Conservation (phyloP, 2,113 vertebrate genomes). For the Trematocara unimaculatum region DNA sequence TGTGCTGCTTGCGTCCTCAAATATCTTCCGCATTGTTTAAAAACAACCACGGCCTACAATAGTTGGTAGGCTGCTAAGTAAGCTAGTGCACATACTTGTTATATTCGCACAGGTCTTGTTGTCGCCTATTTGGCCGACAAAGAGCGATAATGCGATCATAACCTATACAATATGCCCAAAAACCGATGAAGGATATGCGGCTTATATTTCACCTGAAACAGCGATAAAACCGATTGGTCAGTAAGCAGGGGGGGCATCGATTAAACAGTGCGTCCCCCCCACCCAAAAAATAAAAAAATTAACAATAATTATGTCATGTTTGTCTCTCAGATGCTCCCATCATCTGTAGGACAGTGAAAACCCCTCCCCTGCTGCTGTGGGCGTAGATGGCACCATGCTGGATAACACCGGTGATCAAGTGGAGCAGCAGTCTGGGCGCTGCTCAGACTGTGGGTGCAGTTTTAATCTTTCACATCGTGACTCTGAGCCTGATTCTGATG, state of each 20-base stretch:
- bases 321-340: not conserved
- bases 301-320: not conserved
- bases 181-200: not conserved
- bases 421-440: not conserved
- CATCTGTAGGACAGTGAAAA: not conserved
- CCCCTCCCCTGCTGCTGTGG: not conserved
- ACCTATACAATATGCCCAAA: not conserved
- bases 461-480: not conserved
- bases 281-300: no score
- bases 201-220: not conserved
- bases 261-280: not conserved
- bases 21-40: not conserved
- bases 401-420: constrained; percentile 18
- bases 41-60: not conserved
- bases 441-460: constrained; percentile 50
- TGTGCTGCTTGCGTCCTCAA: not conserved
- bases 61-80: not conserved
- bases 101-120: not conserved
- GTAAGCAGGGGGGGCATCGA: not conserved
- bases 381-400: constrained; percentile 43
- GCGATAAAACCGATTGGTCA: not conserved
- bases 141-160: not conserved
- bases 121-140: not conserved
- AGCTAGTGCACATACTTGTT: not conserved
- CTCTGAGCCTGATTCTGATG: not conserved